A percentile compares a stretch with the other conserved stretches of the same genome.
Evolutionary conservation across 2,113 vertebrate species (phyloP).

Genomic region (Astatoreochromis straeleni): DNA sequence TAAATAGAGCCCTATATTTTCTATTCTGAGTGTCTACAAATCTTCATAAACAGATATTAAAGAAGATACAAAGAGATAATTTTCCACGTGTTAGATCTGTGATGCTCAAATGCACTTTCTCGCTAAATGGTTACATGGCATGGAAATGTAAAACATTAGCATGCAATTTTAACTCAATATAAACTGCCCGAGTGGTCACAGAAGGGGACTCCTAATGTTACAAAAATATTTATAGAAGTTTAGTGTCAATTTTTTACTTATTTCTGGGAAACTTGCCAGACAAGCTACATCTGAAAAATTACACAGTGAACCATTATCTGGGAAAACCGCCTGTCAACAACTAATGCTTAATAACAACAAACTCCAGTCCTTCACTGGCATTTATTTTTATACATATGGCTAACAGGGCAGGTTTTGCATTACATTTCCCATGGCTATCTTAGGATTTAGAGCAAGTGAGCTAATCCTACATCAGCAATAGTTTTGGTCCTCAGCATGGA

Average conservation of each 20-base stretch:
- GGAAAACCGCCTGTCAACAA: slow-evolving; percentile 13
- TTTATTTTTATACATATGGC: slow-evolving; percentile 12
- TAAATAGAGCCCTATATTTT: neutral
- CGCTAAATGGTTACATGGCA: neutral
- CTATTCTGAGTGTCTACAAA: neutral
- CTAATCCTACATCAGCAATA: slow-evolving; percentile 22
- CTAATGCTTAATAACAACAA: slow-evolving; percentile 24
- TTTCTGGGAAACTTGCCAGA: neutral
- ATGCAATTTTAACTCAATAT: neutral
- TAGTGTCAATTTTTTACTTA: neutral
- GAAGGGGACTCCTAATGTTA: neutral
- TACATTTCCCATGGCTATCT: slow-evolving; percentile 13
- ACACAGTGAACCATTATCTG: neutral
- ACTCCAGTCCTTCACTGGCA: neutral
- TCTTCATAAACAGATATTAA: neutral
- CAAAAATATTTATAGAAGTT: neutral
- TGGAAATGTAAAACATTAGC: neutral
- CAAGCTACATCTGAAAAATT: neutral
- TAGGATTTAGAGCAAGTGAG: slow-evolving; percentile 20
- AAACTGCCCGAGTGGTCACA: neutral
- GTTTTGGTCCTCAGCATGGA: neutral
- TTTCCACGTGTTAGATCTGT: neutral
- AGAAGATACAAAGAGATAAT: neutral
- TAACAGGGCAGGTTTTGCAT: slow-evolving; percentile 8
- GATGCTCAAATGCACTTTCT: neutral